A percentile compares a stretch with the other conserved stretches of the same genome.
Evolutionary conservation across 2,113 vertebrate genomes (phyloP).

Genomic region (Calonectris borealis): DNA sequence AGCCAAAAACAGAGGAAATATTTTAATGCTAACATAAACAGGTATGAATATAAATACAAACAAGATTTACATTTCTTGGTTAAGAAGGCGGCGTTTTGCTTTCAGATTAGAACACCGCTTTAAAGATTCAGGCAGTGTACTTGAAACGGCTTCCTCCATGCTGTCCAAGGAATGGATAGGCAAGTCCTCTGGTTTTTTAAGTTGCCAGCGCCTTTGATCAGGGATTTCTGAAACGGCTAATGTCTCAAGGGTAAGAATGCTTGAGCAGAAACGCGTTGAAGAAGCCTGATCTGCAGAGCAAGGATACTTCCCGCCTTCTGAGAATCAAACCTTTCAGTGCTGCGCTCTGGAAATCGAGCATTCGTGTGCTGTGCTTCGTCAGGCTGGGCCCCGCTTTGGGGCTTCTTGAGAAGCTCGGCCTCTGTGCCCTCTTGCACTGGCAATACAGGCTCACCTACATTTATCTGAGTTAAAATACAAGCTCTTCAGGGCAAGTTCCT

Average conservation of each 20-base stretch:
- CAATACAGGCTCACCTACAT: conserved; percentile 54
- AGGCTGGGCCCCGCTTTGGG: background rate
- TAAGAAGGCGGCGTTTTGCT: background rate
- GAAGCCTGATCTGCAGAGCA: background rate
- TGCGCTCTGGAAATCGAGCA: background rate
- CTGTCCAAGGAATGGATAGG: background rate
- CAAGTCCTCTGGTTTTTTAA: background rate
- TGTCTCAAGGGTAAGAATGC: background rate
- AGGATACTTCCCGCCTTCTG: background rate
- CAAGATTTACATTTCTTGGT: conserved; percentile 34
- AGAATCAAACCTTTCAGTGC: background rate
- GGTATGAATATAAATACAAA: conserved; percentile 46
- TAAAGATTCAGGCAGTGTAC: background rate
- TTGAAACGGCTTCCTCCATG: background rate
- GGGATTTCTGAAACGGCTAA: background rate
- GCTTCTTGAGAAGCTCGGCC: background rate
- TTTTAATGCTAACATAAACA: conserved; percentile 38
- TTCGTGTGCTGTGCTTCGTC: background rate
- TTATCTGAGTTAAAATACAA: conserved; percentile 61
- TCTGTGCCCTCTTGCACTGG: conserved; percentile 43
- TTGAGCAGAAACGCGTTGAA: background rate
- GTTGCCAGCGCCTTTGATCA: background rate
- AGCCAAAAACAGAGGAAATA: conserved; percentile 53
- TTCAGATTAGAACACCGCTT: background rate
- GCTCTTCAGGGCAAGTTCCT: conserved; percentile 59